phyloP scores from a whole-genome alignment of 37 sponge, comb jelly and placozoan species.

The Spongilla lacustris region DNA sequence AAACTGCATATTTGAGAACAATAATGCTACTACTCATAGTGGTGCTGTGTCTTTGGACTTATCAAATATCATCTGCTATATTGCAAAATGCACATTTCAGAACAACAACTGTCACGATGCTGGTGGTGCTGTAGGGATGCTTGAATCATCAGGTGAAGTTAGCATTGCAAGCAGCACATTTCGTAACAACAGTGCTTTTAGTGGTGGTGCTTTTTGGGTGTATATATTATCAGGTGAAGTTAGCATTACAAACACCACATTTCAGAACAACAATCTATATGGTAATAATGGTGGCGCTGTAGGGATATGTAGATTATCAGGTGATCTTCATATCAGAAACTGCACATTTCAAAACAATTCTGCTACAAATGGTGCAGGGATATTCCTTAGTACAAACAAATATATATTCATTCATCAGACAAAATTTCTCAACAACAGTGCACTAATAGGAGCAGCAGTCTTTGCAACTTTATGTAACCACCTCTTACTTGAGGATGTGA shows the following conservation, averaged over 20 bases:
- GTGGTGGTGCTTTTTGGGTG: background rate
- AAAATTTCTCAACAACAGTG: conserved; percentile 14
- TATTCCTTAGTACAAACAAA: background rate
- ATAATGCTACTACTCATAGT: background rate
- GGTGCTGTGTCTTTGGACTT: background rate
- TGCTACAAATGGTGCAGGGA: conserved; percentile 18
- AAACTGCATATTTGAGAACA: background rate
- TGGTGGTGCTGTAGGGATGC: background rate
- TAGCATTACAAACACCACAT: background rate
- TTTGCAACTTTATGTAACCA: background rate
- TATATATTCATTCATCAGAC: conserved; percentile 1
- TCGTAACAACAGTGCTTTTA: background rate
- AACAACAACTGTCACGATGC: background rate
- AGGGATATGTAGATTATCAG: no score
- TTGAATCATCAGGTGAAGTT: background rate
- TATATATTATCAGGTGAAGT: background rate
- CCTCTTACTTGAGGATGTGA: conserved; percentile 9
- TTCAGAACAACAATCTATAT: conserved; percentile 8
- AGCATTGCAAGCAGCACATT: background rate
- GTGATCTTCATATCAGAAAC: no score
- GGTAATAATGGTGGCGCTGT: no score
- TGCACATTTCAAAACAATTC: conserved; percentile 32
- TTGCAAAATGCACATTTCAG: background rate
- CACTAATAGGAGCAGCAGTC: background rate
- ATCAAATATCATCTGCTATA: background rate